phyloP scores from a whole-genome alignment of 2,888 invertebrate genomes.

The Drosophila mercatorum region DNA sequence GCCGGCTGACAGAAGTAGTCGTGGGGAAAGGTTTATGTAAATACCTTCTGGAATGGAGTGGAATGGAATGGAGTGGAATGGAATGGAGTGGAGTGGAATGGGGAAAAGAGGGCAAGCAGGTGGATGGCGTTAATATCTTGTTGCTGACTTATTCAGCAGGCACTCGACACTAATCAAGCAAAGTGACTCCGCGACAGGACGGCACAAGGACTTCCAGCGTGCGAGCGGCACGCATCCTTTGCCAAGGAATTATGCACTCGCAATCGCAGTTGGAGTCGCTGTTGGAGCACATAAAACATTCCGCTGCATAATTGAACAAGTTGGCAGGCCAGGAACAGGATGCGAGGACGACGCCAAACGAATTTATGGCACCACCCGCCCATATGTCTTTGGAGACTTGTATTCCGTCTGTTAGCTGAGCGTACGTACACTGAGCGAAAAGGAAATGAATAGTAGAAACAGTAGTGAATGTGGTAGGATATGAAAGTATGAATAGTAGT shows the following conservation, averaged over 20 bases:
- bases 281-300: constrained; percentile 76
- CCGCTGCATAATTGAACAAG: constrained; percentile 82
- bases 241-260: constrained; percentile 69
- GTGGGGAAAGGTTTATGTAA: constrained; percentile 52
- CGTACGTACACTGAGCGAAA: constrained; percentile 13
- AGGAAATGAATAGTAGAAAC: not conserved
- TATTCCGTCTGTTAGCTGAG: constrained; percentile 29
- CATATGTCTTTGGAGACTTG: constrained; percentile 77
- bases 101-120: constrained; percentile 28
- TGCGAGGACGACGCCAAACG: constrained; percentile 44
- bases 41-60: constrained; percentile 14
- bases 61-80: not conserved
- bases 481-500: not conserved
- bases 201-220: constrained; percentile 18
- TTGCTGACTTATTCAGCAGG: constrained; percentile 69
- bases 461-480: not conserved
- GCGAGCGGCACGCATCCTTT: constrained; percentile 57
- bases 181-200: constrained; percentile 56
- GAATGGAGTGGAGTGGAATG: no score
- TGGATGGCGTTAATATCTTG: constrained; percentile 54
- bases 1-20: not conserved
- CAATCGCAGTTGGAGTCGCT: constrained; percentile 6
- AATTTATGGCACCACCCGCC: constrained; percentile 75
- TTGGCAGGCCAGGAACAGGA: constrained; percentile 47
- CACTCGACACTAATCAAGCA: constrained; percentile 77